These are phyloP conservation scores for Agonum fuliginosum DNA, from an alignment of 2,888 invertebrate species.

Conservation along the genomic window DNA sequence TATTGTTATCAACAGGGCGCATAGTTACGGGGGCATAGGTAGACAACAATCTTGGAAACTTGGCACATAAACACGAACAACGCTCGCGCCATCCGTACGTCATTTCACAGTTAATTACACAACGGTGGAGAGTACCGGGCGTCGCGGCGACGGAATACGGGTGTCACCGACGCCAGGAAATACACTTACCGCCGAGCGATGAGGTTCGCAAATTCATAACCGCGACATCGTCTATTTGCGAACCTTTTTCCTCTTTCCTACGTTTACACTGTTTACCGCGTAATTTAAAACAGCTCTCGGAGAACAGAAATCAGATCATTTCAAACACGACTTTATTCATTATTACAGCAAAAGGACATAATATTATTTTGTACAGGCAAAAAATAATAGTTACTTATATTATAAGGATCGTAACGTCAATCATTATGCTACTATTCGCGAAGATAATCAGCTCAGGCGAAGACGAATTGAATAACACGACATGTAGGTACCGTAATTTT, in stretches of 20 bases:
- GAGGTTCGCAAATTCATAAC: constrained; percentile 15
- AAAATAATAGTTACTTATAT: no score
- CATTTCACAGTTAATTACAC: constrained; percentile 60
- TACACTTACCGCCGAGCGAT: not conserved
- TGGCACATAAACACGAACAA: constrained; percentile 59
- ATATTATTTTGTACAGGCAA: not conserved
- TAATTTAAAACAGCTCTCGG: not conserved
- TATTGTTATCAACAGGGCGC: constrained; percentile 63
- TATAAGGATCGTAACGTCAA: no score
- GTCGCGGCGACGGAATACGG: not conserved
- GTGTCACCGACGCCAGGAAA: constrained; percentile 8
- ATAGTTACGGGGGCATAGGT: constrained; percentile 63
- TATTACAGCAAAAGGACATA: not conserved
- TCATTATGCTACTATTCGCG: no score
- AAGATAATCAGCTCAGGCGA: no score
- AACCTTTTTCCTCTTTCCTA: not conserved
- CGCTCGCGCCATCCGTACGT: constrained; percentile 46
- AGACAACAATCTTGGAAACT: constrained; percentile 64
- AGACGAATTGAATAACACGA: no score
- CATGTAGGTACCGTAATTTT: no score
- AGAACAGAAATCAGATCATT: not conserved
- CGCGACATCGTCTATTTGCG: constrained; percentile 4
- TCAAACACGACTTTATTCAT: not conserved
- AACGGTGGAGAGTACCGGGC: not conserved
- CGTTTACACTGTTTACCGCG: not conserved